A percentile compares a stretch with the other conserved stretches of the same genome.
Evolutionary conservation across 2,888 invertebrate genomes (phyloP).

Genomic region (Limenitis camilla): DNA sequence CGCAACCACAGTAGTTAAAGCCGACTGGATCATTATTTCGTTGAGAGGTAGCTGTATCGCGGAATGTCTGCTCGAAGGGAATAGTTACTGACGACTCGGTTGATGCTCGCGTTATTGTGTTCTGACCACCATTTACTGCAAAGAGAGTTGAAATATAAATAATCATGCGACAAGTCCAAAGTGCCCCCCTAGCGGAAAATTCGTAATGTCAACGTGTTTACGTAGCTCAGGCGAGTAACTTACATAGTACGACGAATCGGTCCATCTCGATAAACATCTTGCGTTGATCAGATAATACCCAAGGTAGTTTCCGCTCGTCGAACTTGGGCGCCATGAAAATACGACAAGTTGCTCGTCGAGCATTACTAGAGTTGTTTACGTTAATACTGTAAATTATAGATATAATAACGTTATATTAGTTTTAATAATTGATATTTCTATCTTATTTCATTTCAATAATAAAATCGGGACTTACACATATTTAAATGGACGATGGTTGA

Average conservation of each 20-base stretch:
- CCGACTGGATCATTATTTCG: conserved; percentile 37
- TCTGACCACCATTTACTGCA: conserved; percentile 74
- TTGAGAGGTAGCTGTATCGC: conserved; percentile 55
- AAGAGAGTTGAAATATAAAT: no score
- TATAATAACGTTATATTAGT: background rate
- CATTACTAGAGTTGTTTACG: conserved; percentile 65
- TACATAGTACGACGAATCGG: conserved; percentile 79
- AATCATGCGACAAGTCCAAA: no score
- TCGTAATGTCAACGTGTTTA: no score
- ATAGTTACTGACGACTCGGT: conserved; percentile 75
- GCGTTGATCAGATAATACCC: conserved; percentile 78
- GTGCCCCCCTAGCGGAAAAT: no score
- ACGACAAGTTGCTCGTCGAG: conserved; percentile 77
- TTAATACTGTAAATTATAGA: conserved; percentile 45
- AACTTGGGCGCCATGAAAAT: conserved; percentile 81
- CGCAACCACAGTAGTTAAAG: conserved; percentile 77
- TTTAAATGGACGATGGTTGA: conserved; percentile 82
- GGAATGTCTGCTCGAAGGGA: conserved; percentile 75
- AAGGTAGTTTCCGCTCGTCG: conserved; percentile 79
- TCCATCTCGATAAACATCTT: conserved; percentile 83
- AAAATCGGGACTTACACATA: conserved; percentile 66
- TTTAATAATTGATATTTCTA: background rate
- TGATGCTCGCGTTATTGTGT: conserved; percentile 72
- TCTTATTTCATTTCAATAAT: background rate
- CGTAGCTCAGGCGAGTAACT: conserved; percentile 34